phyloP scores from a whole-genome alignment of 2,113 vertebrate genomes.

The Petrocephalus microphthalmus region DNA sequence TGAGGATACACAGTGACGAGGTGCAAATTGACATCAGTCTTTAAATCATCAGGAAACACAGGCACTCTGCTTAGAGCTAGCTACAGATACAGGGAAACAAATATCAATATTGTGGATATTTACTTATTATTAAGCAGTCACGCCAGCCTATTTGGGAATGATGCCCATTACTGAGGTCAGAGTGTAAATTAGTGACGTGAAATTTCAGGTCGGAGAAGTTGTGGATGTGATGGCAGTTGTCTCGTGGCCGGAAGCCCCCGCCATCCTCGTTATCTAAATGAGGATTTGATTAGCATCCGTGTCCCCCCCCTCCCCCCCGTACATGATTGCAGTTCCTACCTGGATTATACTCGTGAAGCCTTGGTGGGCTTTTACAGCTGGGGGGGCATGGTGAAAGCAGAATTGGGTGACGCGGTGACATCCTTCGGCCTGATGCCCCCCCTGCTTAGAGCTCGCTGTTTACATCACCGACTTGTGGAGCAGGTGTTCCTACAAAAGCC shows the following conservation, averaged over 20 bases:
- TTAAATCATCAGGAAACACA: neutral
- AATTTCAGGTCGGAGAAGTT: neutral
- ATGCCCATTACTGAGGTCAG: neutral
- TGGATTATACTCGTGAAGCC: neutral
- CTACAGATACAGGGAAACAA: neutral
- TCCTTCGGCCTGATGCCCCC: neutral
- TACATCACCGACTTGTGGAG: slow-evolving; percentile 16
- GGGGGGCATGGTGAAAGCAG: neutral
- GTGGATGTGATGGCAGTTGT: neutral
- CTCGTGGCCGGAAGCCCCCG: neutral
- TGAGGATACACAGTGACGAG: neutral
- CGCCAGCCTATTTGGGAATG: neutral
- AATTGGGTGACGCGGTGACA: neutral
- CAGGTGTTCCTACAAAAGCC: slow-evolving; percentile 17
- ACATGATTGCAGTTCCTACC: neutral
- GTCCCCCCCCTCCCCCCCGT: no score
- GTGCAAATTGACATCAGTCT: neutral
- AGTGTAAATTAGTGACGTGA: neutral
- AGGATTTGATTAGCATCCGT: neutral
- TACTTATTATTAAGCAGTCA: neutral
- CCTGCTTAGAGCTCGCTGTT: neutral
- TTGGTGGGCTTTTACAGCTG: neutral
- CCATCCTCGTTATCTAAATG: neutral
- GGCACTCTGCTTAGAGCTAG: neutral
- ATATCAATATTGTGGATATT: neutral